These are phyloP conservation scores for Hypotaenidia okinawae DNA, from an alignment of 2,797 vertebrate species.

Conservation along the genomic window DNA sequence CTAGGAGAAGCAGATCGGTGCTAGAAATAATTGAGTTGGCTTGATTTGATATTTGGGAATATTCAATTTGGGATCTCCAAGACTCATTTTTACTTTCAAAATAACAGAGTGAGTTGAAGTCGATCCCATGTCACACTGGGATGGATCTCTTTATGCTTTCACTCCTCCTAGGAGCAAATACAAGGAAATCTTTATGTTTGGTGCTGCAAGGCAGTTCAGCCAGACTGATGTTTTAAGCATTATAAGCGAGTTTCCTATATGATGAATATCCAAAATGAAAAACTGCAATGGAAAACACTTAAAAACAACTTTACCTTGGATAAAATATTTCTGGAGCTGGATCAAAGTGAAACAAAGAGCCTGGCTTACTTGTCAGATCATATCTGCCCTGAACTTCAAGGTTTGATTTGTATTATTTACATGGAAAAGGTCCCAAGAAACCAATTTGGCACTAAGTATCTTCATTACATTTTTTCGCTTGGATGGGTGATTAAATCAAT, in stretches of 20 bases:
- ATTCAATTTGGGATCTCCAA: fast-evolving
- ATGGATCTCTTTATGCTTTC: not conserved
- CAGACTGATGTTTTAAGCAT: conserved; percentile 1
- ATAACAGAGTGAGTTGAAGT: not conserved
- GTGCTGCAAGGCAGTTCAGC: not conserved
- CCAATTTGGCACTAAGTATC: conserved; percentile 66
- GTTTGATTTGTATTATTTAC: conserved; percentile 75
- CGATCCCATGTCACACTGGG: fast-evolving
- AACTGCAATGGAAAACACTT: conserved; percentile 64
- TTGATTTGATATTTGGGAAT: not conserved
- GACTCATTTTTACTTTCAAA: not conserved
- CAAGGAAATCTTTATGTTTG: not conserved
- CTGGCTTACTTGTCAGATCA: conserved; percentile 71
- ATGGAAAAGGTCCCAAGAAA: conserved; percentile 73
- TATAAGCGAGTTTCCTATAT: conserved; percentile 37
- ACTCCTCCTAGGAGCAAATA: not conserved
- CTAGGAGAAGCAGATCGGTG: not conserved
- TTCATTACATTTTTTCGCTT: conserved; percentile 71
- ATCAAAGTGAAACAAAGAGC: conserved; percentile 69
- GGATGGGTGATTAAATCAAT: conserved; percentile 69
- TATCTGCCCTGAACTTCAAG: conserved; percentile 67
- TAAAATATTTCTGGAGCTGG: conserved; percentile 72
- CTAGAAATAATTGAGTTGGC: not conserved
- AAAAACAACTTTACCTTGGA: conserved; percentile 65
- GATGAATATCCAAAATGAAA: conserved; percentile 50